phyloP scores from a whole-genome alignment of 2,797 vertebrate species.

The Bovichtus variegatus region DNA sequence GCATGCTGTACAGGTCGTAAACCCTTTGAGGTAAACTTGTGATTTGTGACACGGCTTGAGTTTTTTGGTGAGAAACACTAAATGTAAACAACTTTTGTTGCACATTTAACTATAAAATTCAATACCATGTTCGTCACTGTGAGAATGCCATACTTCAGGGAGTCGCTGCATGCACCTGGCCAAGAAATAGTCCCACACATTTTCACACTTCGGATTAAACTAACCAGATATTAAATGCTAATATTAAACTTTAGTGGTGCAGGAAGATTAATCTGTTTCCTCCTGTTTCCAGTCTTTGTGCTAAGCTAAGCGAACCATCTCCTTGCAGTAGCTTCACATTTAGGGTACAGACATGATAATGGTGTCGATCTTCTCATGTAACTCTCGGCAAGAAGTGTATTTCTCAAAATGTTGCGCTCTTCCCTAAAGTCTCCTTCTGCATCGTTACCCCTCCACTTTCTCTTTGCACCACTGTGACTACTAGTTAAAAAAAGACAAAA shows the following conservation, averaged over 20 bases:
- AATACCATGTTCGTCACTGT: neutral
- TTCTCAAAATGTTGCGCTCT: neutral
- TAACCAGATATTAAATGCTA: neutral
- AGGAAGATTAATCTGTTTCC: rapidly evolving
- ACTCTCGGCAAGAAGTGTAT: neutral
- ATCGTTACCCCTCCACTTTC: neutral
- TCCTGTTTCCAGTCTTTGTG: too few relatives aligned
- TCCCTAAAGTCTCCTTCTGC: neutral
- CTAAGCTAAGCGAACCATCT: too few relatives aligned
- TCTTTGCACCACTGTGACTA: neutral
- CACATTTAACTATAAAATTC: too few relatives aligned
- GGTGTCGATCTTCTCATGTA: neutral
- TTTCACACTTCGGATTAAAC: neutral
- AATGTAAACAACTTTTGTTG: too few relatives aligned
- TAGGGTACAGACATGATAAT: too few relatives aligned
- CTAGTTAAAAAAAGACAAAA: neutral
- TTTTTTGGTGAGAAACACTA: too few relatives aligned
- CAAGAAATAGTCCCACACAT: neutral
- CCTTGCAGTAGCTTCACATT: too few relatives aligned
- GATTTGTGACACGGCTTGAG: too few relatives aligned
- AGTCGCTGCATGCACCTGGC: neutral
- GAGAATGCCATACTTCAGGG: neutral
- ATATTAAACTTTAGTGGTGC: neutral
- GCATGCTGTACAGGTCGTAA: too few relatives aligned
- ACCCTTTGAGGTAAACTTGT: too few relatives aligned